Evolutionary conservation across 2,888 invertebrate species (phyloP).

Genomic region (Mantis religiosa): DNA sequence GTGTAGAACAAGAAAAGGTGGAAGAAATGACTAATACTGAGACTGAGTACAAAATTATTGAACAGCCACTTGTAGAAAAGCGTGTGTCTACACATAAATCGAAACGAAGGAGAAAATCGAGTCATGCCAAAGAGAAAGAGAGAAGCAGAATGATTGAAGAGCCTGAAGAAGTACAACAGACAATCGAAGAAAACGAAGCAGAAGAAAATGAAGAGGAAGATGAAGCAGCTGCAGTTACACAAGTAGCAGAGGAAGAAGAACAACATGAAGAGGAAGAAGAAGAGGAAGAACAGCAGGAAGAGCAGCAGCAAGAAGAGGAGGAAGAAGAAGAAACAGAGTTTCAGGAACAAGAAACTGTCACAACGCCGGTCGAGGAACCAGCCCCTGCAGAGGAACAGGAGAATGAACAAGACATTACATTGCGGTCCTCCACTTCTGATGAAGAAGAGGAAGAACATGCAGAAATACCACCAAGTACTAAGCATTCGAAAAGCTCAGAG

Average conservation of each 20-base stretch:
- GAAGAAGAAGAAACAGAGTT: background rate
- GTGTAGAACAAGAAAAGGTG: background rate
- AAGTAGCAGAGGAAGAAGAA: background rate
- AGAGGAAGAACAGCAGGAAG: background rate
- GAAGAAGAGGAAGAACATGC: constrained; percentile 15
- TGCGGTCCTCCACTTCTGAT: constrained; percentile 7
- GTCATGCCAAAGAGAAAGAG: background rate
- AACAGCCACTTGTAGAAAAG: background rate
- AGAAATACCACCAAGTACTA: background rate
- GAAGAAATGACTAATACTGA: background rate
- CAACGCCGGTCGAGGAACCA: background rate
- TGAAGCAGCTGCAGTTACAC: background rate
- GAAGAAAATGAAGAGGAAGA: background rate
- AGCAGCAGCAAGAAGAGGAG: background rate
- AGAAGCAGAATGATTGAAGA: background rate
- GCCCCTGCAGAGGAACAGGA: background rate
- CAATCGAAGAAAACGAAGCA: background rate
- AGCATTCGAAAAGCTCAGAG: background rate
- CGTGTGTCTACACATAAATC: background rate
- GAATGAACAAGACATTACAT: background rate
- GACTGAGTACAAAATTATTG: background rate
- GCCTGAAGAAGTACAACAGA: background rate
- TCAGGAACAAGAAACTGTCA: background rate
- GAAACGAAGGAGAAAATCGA: background rate
- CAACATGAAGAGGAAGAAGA: background rate